phyloP scores from a whole-genome alignment of 2,797 vertebrate genomes.

The Bovichtus diacanthus region DNA sequence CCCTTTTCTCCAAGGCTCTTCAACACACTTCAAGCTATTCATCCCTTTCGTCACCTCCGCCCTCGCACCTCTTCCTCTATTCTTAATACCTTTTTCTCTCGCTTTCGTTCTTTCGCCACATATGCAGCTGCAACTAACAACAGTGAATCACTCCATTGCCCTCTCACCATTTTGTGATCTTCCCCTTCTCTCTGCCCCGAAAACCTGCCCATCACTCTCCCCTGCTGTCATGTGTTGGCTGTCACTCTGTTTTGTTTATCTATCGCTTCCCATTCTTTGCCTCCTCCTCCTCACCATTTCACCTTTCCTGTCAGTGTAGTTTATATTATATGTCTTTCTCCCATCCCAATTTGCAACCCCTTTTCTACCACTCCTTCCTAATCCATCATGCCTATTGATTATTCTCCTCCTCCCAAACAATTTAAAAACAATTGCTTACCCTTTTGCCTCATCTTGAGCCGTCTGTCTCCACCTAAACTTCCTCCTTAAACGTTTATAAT shows the following conservation, averaged over 20 bases:
- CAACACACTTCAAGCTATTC: constrained; percentile 32
- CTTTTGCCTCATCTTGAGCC: not conserved
- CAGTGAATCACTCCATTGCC: constrained; percentile 26
- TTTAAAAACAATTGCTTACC: not conserved
- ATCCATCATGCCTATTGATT: not conserved
- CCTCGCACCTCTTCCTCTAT: not conserved
- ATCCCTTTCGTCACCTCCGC: constrained; percentile 24
- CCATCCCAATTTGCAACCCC: not conserved
- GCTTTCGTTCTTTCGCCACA: constrained; percentile 11
- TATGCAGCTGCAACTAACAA: constrained; percentile 25
- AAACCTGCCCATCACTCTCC: constrained; percentile 49
- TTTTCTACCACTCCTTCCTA: not conserved
- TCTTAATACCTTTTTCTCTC: constrained; percentile 30
- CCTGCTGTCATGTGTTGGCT: constrained; percentile 37
- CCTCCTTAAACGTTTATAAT: not conserved
- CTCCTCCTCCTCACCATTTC: constrained; percentile 9
- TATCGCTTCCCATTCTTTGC: constrained; percentile 1
- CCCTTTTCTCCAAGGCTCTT: not conserved
- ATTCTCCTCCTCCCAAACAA: not conserved
- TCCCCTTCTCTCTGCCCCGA: not conserved
- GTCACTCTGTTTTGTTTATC: constrained; percentile 38
- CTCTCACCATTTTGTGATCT: constrained; percentile 12
- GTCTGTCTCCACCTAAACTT: not conserved
- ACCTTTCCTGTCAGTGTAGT: constrained; percentile 45
- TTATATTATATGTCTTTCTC: constrained; percentile 3